Evolutionary conservation across 2,113 vertebrate genomes (phyloP), one percentile per base, ranked within the genome.

Genomic region (Malurus elegans): DNA sequence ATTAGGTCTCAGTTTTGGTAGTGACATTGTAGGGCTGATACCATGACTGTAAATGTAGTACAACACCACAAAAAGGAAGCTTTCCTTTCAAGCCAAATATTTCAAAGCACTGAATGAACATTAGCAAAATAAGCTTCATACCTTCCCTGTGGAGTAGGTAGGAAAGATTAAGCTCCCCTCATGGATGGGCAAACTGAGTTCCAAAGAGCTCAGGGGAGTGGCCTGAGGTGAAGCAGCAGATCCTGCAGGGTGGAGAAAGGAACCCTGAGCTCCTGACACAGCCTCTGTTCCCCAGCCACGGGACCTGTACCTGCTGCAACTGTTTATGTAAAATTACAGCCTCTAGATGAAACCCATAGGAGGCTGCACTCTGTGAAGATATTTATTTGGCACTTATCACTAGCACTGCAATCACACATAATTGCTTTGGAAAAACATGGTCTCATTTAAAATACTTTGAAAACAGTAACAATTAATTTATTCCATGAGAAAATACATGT

Each of bases 321-420:
- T 36, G 42, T 5, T 1, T 0, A 1, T 18, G 50, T 28, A 60
- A 83, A 54, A 21, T 56, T n/a, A 44, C 5, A 40, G 42, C 11
- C 26, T 69, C 40, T 31, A 18, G 40, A 31, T 29, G 7, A 65
- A 87, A 28, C 24, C 42, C 32, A 1, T 1, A 32, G 61, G 31
- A 86, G 72, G 54, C 10, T 80, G 51, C 44, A 74, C 25, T 10
- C 31, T 79, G 83, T 79, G 44, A 36, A 84, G 8, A 18, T 4
- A 34, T 42, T 80, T 91, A 9, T 66, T 86, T 40, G 60, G 20
- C n/a, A 32, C n/a, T n/a, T 86, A 74, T 78, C n/a, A 17, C 8
- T 9, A 32, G 38, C 56, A 34, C 26, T 71, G 38, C 18, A 31
- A 17, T n/a, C 42, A 45, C 11, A 32, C 31, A 16, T 7, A 8